Base-by-base conservation (phyloP, 2,888 invertebrate species). In the Trileptium ribeirensis region DNA sequence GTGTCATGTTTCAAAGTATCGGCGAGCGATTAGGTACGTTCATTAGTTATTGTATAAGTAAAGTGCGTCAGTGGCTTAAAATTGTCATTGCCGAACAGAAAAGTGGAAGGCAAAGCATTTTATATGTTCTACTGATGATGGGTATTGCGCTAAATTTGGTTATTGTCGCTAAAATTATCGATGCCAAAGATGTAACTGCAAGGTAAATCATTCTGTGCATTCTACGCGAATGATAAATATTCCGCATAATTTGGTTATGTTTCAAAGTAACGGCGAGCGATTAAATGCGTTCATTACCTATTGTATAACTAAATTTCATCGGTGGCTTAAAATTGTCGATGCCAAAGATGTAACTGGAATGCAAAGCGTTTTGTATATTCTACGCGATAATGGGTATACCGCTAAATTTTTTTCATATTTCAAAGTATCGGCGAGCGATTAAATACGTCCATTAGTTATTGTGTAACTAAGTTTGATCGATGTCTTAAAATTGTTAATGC, bases 171-270 rank as follows among this genome's bases (percentile, higher is more conserved):
- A 19, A 67, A 3, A 24, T 83, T 78, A n/a, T 8, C 77, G 15
- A 33, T 8, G 1, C 36, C 1, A 51, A 51, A 51, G 89, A 90
- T 74, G 89, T 91, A 74, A 95, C 97, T 34, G 96, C 97, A 90
- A 95, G 97, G 92, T 97, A 98, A 89, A 92, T 99, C n/a, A 96
- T 99, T 93, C 92, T 98, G 97, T 86, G 98, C 99, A 83, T 85
- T 89, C 78, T 90, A 90, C 85, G 90, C 91, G 8, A n/a, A 86
- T 97, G 87, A 94, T 95, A 82, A 97, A 97, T 0, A 97, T 97
- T 83, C 97, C 97, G 0, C 90, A 98, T 36, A 96, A 96, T 0
- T 92, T 98, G 82, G 94, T 99, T 39, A 98, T 98, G 97, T 98
- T 99, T 91, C 98, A 98, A 90, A 86, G 86, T 29, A 97, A 97